Evolutionary conservation across 2,113 vertebrate genomes (phyloP).

Genomic region (Ctenomys sociabilis): DNA sequence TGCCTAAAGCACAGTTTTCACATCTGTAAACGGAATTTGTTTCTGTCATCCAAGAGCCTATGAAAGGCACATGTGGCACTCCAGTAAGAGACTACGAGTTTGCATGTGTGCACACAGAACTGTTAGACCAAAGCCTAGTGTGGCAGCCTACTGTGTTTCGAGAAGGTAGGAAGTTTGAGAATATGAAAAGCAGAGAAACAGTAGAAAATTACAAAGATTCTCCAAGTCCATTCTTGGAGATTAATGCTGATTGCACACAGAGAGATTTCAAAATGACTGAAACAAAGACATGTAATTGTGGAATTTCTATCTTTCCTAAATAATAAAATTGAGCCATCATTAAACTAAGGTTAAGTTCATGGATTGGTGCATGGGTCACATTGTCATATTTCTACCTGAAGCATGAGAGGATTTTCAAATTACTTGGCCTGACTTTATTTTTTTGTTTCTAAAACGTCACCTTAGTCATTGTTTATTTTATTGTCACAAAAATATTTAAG

Average conservation of each 20-base stretch:
- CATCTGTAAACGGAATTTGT: neutral
- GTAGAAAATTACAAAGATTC: neutral
- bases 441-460: neutral
- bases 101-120: neutral
- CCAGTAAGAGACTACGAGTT: neutral
- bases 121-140: neutral
- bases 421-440: neutral
- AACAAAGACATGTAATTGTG: neutral
- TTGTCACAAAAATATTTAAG: neutral
- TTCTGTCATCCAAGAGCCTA: neutral
- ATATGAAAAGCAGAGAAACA: neutral
- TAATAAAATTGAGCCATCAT: neutral
- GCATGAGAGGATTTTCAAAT: neutral
- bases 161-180: neutral
- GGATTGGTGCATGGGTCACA: neutral
- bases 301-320: neutral
- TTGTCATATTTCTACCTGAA: neutral
- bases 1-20: neutral
- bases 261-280: slow-evolving; percentile 21
- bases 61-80: neutral
- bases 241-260: neutral
- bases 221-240: neutral
- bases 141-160: neutral
- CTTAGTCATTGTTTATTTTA: neutral
- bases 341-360: neutral